Conservation (phyloP, 1,140 invertebrate genomes). For the Calliopsis andreniformis region DNA sequence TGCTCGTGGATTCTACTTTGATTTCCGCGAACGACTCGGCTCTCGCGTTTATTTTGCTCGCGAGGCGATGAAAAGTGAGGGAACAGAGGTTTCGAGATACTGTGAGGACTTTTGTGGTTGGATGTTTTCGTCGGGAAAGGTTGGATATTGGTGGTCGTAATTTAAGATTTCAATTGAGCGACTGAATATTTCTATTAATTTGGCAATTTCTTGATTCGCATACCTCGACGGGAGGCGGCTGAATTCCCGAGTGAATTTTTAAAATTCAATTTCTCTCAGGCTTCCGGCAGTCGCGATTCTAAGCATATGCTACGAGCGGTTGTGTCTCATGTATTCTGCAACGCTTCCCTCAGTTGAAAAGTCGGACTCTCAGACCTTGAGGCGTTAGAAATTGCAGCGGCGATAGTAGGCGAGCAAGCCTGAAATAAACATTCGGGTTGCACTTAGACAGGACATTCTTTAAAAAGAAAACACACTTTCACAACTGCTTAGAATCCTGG, state of each 20-base stretch:
- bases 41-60: no score
- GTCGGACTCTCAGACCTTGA: background rate
- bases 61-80: no score
- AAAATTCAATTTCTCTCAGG: slow-evolving; percentile 43
- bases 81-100: no score
- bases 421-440: background rate
- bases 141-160: no score
- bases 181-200: slow-evolving; percentile 15
- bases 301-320: background rate
- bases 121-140: no score
- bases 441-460: background rate
- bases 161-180: no score
- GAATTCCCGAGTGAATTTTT: slow-evolving; percentile 38
- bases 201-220: slow-evolving; percentile 15
- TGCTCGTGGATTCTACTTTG: no score
- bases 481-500: no score
- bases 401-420: background rate
- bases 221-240: background rate
- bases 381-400: background rate
- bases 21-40: no score
- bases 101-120: no score
- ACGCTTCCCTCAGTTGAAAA: background rate
- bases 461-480: no score
- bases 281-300: background rate
- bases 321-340: slow-evolving; percentile 1